phyloP scores from a whole-genome alignment of 2,797 vertebrate genomes.

The Lepus oiostolus region DNA sequence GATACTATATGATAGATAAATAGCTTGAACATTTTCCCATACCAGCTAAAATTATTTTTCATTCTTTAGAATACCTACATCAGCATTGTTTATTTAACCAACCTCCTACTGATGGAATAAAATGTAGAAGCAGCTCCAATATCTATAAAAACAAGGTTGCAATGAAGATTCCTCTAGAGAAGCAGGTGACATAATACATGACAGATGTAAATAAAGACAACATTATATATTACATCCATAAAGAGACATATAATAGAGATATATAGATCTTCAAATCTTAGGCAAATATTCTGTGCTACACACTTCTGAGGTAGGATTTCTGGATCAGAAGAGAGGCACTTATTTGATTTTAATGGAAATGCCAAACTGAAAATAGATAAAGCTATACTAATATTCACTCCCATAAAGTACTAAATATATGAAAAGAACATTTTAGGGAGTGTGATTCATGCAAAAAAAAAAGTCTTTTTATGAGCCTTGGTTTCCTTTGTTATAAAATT shows the following conservation, averaged over 20 bases:
- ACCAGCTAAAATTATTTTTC: not conserved
- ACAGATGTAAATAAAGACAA: not conserved
- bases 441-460: not conserved
- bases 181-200: not conserved
- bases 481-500: not conserved
- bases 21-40: not conserved
- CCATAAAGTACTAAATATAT: not conserved
- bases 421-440: not conserved
- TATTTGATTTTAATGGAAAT: conserved; percentile 34
- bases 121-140: too few species aligned
- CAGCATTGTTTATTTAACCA: conserved; percentile 1
- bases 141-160: not conserved
- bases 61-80: conserved; percentile 3
- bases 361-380: not conserved
- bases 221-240: not conserved
- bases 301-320: not conserved
- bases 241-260: not conserved
- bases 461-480: conserved; percentile 2
- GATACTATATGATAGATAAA: not conserved
- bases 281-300: not conserved
- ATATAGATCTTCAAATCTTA: not conserved
- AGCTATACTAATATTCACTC: not conserved
- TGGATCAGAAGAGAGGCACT: not conserved
- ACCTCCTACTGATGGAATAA: not conserved
- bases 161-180: not conserved